A percentile compares a stretch with the other conserved stretches of the same genome.
Evolutionary conservation across 2,888 invertebrate species (phyloP).

Genomic region (Ennomos quercinarius): DNA sequence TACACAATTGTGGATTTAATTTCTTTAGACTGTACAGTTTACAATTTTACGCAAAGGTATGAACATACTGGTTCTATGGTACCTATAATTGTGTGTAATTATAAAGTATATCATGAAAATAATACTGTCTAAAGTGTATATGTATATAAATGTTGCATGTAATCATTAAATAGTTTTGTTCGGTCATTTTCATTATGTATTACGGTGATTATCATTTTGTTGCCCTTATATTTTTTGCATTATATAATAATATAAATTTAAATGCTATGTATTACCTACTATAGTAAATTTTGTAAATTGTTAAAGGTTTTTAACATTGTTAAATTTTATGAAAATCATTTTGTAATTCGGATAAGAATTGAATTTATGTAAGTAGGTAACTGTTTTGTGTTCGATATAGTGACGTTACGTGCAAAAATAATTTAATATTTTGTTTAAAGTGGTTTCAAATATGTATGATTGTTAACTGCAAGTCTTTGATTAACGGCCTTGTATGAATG

Average conservation of each 20-base stretch:
- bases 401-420: constrained; percentile 40
- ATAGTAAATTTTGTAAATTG: constrained; percentile 74
- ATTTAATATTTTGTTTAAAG: constrained; percentile 45
- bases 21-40: constrained; percentile 15
- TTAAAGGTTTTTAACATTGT: constrained; percentile 78
- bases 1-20: background rate
- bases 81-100: constrained; percentile 16
- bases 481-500: constrained; percentile 73
- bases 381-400: constrained; percentile 40
- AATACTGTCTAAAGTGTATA: constrained; percentile 20
- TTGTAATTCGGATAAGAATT: constrained; percentile 55
- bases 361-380: constrained; percentile 51
- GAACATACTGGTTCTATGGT: constrained; percentile 6
- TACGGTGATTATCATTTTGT: constrained; percentile 1
- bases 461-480: constrained; percentile 58
- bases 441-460: constrained; percentile 51
- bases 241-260: constrained; percentile 40
- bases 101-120: constrained; percentile 15
- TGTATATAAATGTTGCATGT: constrained; percentile 30
- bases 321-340: constrained; percentile 74
- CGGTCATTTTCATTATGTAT: constrained; percentile 5
- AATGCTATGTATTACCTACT: constrained; percentile 42
- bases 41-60: constrained; percentile 1
- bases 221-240: constrained; percentile 3
- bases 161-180: constrained; percentile 23